phyloP scores from a whole-genome alignment of 2,888 invertebrate species.

The Protophormia terraenovae region DNA sequence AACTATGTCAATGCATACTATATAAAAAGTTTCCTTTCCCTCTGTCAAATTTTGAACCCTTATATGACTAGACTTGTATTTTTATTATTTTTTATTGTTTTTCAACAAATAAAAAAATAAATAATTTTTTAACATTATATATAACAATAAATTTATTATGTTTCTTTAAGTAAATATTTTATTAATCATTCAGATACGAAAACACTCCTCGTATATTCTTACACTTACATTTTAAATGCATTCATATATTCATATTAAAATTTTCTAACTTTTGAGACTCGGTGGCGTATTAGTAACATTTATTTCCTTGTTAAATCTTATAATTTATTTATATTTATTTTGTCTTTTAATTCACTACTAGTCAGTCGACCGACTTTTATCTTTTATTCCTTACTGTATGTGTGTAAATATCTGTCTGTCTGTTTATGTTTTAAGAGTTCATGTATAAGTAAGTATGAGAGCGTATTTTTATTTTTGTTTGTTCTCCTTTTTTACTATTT shows the following conservation, averaged over 20 bases:
- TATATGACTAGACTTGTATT: too few species aligned
- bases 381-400: neutral
- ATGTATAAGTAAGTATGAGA: neutral
- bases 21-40: too few species aligned
- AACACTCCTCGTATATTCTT: too few species aligned
- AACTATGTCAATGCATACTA: too few species aligned
- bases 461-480: neutral
- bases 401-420: neutral
- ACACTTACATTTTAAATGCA: neutral
- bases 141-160: too few species aligned
- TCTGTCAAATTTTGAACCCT: too few species aligned
- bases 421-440: neutral
- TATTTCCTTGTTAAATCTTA: constrained; percentile 15
- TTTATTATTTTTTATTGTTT: too few species aligned
- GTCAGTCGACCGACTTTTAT: neutral
- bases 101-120: too few species aligned
- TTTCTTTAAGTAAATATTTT: too few species aligned
- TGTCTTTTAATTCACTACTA: neutral
- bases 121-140: too few species aligned
- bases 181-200: too few species aligned
- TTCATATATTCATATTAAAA: neutral
- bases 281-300: constrained; percentile 18
- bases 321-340: constrained; percentile 31
- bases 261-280: constrained; percentile 18
- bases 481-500: neutral